Evolutionary conservation across 30 jellyfish, hydroid and myxozoan species (phyloP).

Genomic region (Aurelia aurita complex sp. Pacific): DNA sequence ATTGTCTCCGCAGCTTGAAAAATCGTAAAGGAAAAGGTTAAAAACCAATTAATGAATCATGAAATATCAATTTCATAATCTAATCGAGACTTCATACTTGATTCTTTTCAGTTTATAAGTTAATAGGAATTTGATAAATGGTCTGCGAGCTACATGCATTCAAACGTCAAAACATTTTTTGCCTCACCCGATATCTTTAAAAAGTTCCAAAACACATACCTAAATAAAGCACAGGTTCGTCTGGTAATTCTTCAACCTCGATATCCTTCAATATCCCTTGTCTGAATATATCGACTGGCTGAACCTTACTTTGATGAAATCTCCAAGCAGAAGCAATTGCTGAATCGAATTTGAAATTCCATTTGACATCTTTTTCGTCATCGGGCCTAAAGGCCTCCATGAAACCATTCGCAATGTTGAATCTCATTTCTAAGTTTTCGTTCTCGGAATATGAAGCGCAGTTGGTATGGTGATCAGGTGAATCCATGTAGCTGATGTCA

Average conservation of each 20-base stretch:
- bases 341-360: constrained; percentile 82
- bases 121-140: no score
- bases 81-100: no score
- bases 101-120: no score
- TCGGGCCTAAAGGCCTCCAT: constrained; percentile 46
- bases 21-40: no score
- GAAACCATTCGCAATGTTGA: constrained; percentile 78
- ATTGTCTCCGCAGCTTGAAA: no score
- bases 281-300: constrained; percentile 77
- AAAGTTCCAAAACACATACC: constrained; percentile 36
- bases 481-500: constrained; percentile 79
- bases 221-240: constrained; percentile 62
- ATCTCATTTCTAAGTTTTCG: constrained; percentile 22
- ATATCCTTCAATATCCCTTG: constrained; percentile 69
- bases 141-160: no score
- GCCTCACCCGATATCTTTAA: no score
- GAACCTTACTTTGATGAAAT: constrained; percentile 43
- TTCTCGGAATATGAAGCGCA: constrained; percentile 12
- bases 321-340: constrained; percentile 94
- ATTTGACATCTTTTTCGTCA: constrained; percentile 16
- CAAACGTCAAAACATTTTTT: no score
- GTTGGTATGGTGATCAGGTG: constrained; percentile 28
- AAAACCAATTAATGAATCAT: no score
- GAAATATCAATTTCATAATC: no score
- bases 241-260: constrained; percentile 30